Base-by-base conservation (phyloP, 1,140 invertebrate genomes). In the Meloidogyne exigua region DNA sequence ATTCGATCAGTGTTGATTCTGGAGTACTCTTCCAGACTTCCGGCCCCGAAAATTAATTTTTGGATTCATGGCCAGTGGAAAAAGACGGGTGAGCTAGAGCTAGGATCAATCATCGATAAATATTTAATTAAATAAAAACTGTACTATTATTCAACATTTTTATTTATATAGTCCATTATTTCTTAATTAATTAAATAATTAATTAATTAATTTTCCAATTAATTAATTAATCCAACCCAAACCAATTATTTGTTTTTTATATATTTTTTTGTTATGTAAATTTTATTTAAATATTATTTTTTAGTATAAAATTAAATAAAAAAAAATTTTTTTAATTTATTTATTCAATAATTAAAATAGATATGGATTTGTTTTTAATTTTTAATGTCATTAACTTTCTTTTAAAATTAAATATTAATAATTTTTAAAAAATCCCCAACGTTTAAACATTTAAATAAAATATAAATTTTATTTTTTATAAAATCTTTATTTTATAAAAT, bases 101-200 rank as follows among this genome's bases (percentile, higher is more conserved):
- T 65, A 26, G 72, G n/a, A 73, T 65, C 72, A 73, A 73, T 32
- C 72, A 57, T 73, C 72, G 72, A 73, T 25, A 9, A 71, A 71
- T 9, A 13, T 15, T 57, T 18, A 13, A 49, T 18, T 49, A 18
- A 0, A 49, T n/a, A 49, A 15, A 49, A 18, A 18, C 18, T 18
- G 9, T 39, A 15, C 2, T 70, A n/a, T n/a, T 39, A n/a, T 4
- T 63, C 68, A n/a, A n/a, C n/a, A n/a, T 32, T 18, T 70, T 39
- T 18, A 28, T 32, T 18, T 15, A 13, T 1, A 18, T 39, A n/a
- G 2, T 32, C 28, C 28, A 32, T n/a, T n/a, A n/a, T n/a, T n/a
- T n/a, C n/a, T n/a, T n/a, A n/a, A n/a, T n/a, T n/a, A n/a, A n/a
- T n/a, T n/a, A n/a, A n/a, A n/a, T n/a, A n/a, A n/a, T n/a, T n/a